Evolutionary conservation across 2,797 vertebrate genomes (phyloP).

Genomic region (Pangasius larnaudii): DNA sequence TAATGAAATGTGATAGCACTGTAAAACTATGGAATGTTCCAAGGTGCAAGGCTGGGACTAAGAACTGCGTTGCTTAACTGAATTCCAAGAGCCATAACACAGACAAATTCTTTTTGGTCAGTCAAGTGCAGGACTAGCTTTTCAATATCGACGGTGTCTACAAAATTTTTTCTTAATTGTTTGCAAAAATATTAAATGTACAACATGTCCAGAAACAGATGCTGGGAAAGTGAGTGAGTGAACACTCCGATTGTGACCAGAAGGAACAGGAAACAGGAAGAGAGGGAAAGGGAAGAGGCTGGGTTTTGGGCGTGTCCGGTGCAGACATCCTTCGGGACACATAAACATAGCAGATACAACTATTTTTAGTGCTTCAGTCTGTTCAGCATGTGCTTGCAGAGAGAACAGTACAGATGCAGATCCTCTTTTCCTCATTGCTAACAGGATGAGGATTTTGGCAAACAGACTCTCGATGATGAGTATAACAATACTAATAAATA

Average conservation of each 20-base stretch:
- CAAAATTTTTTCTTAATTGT: not conserved
- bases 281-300: conserved; percentile 71
- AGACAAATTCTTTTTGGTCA: not conserved
- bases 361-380: conserved; percentile 48
- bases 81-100: not conserved
- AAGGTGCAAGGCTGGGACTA: not conserved
- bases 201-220: not conserved
- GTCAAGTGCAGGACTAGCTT: not conserved
- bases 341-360: conserved; percentile 29
- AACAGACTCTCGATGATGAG: not conserved
- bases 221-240: not conserved
- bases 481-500: not conserved
- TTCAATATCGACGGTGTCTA: not conserved
- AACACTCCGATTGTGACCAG: conserved; percentile 43
- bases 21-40: not conserved
- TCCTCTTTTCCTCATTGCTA: not conserved
- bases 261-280: conserved; percentile 66
- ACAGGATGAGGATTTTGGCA: not conserved
- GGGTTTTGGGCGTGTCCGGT: conserved; percentile 50
- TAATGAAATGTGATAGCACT: not conserved
- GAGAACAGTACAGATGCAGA: conserved; percentile 32
- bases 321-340: conserved; percentile 54
- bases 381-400: conserved; percentile 4
- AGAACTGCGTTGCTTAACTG: not conserved
- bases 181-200: not conserved